These are phyloP conservation scores for Campodea augens DNA, from an alignment of 1,140 invertebrate species.

Conservation along the genomic window DNA sequence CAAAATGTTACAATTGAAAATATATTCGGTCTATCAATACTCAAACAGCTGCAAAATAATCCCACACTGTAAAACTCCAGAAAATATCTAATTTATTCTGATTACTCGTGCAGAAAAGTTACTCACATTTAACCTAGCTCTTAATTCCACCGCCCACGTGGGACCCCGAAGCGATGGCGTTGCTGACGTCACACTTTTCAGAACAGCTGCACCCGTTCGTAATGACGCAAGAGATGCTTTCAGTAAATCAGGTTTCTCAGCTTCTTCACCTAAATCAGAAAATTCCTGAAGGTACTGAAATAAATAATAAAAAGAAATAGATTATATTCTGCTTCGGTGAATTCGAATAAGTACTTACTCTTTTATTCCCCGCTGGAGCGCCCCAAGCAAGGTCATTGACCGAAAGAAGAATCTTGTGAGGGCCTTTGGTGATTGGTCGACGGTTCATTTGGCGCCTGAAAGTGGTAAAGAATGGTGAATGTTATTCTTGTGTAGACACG, in stretches of 20 bases:
- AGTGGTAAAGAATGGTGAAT: too few species aligned
- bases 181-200: slow-evolving; percentile 31
- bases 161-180: slow-evolving; percentile 24
- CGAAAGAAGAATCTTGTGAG: not conserved
- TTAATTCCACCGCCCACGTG: slow-evolving; percentile 34
- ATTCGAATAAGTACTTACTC: not conserved
- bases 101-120: not conserved
- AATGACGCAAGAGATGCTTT: slow-evolving; percentile 52
- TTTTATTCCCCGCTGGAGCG: not conserved
- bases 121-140: slow-evolving; percentile 59
- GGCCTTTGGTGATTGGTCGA: not conserved
- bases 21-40: too few species aligned
- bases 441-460: not conserved
- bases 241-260: slow-evolving; percentile 59
- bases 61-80: not conserved
- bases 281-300: not conserved
- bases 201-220: slow-evolving; percentile 25
- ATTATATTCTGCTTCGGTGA: not conserved
- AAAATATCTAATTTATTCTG: not conserved
- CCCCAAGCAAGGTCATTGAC: not conserved
- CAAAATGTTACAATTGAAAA: too few species aligned
- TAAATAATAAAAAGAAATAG: not conserved
- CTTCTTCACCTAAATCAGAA: slow-evolving; percentile 32
- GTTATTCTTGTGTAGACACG: too few species aligned
- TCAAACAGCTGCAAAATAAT: too few species aligned